Evolutionary conservation across 2,113 vertebrate species (phyloP).

Genomic region (Tragelaphus strepsiceros): DNA sequence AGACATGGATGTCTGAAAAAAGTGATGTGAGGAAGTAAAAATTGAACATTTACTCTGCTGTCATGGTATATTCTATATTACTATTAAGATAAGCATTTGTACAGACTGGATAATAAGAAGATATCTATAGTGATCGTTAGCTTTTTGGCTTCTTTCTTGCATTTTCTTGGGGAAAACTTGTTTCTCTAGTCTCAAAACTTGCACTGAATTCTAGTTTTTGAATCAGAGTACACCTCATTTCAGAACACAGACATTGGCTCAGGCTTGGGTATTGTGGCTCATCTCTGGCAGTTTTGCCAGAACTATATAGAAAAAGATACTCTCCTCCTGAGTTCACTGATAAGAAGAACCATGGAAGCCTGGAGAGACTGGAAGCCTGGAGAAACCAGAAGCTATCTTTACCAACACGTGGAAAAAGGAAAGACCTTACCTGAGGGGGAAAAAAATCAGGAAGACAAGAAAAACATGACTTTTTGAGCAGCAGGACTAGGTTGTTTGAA

Average conservation of each 20-base stretch:
- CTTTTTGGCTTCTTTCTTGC: background rate
- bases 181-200: background rate
- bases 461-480: background rate
- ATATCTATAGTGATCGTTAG: background rate
- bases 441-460: background rate
- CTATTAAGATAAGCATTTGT: background rate
- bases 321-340: background rate
- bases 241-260: accelerated
- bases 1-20: background rate
- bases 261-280: background rate
- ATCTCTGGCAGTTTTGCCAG: background rate
- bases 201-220: background rate
- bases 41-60: background rate
- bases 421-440: background rate
- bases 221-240: background rate
- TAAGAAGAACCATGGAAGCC: background rate
- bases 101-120: background rate
- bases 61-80: background rate
- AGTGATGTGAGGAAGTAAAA: background rate
- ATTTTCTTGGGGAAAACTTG: background rate
- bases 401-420: background rate
- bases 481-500: background rate
- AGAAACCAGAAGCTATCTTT: background rate
- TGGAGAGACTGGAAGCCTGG: background rate
- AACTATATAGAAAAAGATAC: background rate